Conservation (phyloP, 1,140 invertebrate genomes). For the Homalodisca vitripennis region DNA sequence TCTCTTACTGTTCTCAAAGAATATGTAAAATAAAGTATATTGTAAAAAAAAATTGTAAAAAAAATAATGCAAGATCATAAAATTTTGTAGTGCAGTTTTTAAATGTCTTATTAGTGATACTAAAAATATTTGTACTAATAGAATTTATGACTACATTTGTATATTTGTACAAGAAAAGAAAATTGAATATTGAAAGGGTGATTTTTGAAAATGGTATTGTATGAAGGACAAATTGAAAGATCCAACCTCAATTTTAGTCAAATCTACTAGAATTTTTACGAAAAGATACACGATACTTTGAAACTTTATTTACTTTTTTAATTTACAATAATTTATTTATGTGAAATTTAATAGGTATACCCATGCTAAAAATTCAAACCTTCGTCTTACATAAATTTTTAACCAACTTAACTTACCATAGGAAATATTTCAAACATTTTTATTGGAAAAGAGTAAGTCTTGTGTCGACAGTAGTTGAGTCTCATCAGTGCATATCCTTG, state of each 20-base stretch:
- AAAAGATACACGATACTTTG: background rate
- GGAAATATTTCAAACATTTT: conserved; percentile 10
- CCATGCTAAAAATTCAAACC: background rate
- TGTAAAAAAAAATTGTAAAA: too few species aligned
- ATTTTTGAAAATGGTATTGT: too few species aligned
- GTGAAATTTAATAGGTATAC: background rate
- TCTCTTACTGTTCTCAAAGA: too few species aligned
- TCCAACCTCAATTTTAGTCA: background rate
- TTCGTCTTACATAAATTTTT: background rate
- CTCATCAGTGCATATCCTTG: background rate
- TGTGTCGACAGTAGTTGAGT: background rate
- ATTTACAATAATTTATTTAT: background rate
- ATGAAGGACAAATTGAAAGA: too few species aligned
- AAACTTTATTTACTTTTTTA: background rate
- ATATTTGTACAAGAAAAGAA: too few species aligned
- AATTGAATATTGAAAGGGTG: too few species aligned
- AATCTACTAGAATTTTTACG: background rate
- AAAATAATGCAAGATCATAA: too few species aligned
- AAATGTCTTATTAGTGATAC: too few species aligned
- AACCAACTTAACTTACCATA: background rate
- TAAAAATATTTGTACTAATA: too few species aligned
- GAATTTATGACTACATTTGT: too few species aligned
- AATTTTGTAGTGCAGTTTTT: too few species aligned
- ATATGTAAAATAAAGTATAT: too few species aligned
- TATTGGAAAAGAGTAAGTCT: background rate